phyloP scores from a whole-genome alignment of 2,113 vertebrate species.

The Sceloporus tristichus region DNA sequence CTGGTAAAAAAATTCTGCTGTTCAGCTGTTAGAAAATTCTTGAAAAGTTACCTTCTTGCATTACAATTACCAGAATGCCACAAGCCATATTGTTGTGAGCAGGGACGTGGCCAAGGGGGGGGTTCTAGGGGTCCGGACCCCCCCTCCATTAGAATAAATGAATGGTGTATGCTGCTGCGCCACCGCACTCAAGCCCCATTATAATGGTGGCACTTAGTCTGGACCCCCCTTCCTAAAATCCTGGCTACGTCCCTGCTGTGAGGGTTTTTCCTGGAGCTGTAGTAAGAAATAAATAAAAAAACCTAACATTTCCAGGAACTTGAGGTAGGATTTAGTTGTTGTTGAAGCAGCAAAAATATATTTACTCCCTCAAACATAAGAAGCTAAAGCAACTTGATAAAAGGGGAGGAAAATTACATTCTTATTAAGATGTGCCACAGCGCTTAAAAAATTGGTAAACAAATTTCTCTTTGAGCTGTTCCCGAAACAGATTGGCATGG shows the following conservation, averaged over 20 bases:
- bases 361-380: not conserved
- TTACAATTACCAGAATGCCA: not conserved
- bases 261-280: not conserved
- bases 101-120: no score
- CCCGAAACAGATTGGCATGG: constrained; percentile 21
- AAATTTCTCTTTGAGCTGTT: constrained; percentile 17
- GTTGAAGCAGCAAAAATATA: not conserved
- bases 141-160: no score
- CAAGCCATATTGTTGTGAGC: not conserved
- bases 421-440: not conserved
- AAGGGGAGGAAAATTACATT: not conserved
- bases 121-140: no score
- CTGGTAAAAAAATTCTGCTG: not conserved
- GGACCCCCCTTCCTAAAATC: no score
- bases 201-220: no score
- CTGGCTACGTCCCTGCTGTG: no score
- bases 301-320: not conserved
- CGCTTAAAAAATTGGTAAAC: constrained; percentile 13
- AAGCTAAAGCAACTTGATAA: constrained; percentile 6
- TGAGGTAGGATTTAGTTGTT: not conserved
- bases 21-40: not conserved
- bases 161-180: no score
- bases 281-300: not conserved
- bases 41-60: no score
- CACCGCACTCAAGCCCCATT: no score